phyloP scores from a whole-genome alignment of 2,113 vertebrate genomes.

The Pygoscelis adeliae region DNA sequence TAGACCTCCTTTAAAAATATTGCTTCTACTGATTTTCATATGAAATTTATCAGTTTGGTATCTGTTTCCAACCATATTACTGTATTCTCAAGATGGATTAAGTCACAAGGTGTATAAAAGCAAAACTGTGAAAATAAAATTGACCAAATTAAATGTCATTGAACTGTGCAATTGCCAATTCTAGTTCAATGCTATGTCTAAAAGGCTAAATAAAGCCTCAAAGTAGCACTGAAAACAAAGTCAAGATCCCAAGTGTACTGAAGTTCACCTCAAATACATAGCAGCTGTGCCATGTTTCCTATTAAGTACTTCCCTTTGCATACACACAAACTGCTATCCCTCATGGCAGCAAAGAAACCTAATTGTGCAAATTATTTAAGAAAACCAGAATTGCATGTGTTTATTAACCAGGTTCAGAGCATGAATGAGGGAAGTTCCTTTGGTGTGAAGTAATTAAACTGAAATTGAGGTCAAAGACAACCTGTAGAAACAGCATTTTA shows the following conservation, averaged over 20 bases:
- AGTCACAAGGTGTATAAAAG: not conserved
- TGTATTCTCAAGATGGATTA: not conserved
- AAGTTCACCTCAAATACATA: not conserved
- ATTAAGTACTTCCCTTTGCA: not conserved
- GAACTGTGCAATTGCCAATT: not conserved
- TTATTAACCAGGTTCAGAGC: not conserved
- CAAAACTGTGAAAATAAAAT: not conserved
- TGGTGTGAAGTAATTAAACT: not conserved
- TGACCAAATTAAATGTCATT: not conserved
- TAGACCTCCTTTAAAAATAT: not conserved
- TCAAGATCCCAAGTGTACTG: not conserved
- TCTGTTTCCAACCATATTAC: not conserved
- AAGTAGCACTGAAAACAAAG: not conserved
- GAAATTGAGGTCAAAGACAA: slow-evolving; percentile 2
- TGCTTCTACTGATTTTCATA: not conserved
- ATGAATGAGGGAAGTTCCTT: not conserved
- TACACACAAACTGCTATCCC: not conserved
- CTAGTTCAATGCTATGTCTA: not conserved
- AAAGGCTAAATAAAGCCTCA: not conserved
- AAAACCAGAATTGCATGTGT: not conserved
- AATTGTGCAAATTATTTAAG: not conserved
- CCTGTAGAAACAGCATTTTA: not conserved
- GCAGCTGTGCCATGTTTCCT: not conserved
- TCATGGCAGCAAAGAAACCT: not conserved
- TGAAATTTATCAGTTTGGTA: not conserved